Percentiles rank a stretch among this genome's conserved stretches.
phyloP scores from a whole-genome alignment of 2,797 vertebrate genomes.

The Myotis daubentonii region DNA sequence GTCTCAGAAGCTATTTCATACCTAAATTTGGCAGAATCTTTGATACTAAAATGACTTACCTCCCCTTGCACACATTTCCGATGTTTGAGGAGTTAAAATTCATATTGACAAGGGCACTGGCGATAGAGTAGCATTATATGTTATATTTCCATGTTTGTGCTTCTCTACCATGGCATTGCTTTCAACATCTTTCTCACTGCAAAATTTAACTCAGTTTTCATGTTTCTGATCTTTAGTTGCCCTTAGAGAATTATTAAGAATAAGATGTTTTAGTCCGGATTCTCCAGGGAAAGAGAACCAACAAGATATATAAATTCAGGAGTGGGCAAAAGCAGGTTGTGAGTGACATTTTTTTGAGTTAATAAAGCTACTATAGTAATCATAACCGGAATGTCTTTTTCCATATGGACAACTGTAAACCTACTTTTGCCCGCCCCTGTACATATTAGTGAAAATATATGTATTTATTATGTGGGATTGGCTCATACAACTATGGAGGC shows the following conservation, averaged over 20 bases:
- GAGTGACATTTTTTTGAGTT: background rate
- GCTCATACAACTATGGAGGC: background rate
- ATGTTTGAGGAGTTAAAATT: background rate
- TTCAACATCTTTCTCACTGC: background rate
- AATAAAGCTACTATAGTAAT: background rate
- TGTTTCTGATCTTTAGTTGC: background rate
- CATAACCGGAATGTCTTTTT: background rate
- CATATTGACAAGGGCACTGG: background rate
- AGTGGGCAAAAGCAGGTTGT: background rate
- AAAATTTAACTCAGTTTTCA: background rate
- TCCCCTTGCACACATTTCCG: background rate
- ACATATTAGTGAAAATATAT: background rate
- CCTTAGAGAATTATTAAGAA: constrained; percentile 17
- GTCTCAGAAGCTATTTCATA: background rate
- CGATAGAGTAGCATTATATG: background rate
- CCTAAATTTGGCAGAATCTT: background rate
- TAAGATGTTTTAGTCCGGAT: background rate
- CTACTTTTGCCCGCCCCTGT: background rate
- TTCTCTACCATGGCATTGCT: background rate
- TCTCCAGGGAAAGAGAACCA: background rate
- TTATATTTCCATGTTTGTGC: background rate
- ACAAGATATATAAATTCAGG: background rate
- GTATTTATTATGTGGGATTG: background rate
- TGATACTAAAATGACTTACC: background rate
- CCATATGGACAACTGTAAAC: background rate